Base-by-base conservation (phyloP, 2,888 invertebrate genomes). In the Cheilosia vernalis region DNA sequence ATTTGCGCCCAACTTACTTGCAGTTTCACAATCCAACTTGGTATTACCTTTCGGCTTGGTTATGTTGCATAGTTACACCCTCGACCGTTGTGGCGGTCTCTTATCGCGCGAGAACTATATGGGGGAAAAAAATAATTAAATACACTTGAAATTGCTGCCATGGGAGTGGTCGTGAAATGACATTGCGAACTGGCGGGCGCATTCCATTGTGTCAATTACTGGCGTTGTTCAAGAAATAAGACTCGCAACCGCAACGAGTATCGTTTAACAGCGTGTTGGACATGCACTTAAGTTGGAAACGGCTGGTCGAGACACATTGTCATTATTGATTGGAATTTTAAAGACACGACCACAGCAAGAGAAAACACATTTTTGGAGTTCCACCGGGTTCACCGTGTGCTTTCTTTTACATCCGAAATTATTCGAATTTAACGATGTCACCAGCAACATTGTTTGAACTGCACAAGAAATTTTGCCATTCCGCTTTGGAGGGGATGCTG, bases 1-100 rank as follows among this genome's bases (percentile, higher is more conserved):
- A 80, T 47, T 47, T 53, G 37, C 51, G 21, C 60, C 60, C 51
- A 70, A 70, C 10, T 51, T 30, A 63, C 79, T 56, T 30, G 19
- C 15, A 64, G 78, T 82, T 78, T 78, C 82, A 78, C 79, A 83
- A 84, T 79, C 63, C 30, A 79, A 84, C 69, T 64, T 55, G 10
- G 19, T 51, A 69, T 84, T 79, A 79, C 63, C 55, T 42, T 53
- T 69, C n/a, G 53, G 19, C 7, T 51, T 19, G 51, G 24, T 58
- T 47, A 30, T 44, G 56, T 30, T 66, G 51, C 33, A n/a, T n/a
- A 40, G 82, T 27, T 66, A 66, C 78, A 78, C 78, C 73, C 73
- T 69, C 67, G 44, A 47, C 51, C 51, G 63, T 64, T 40, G 42
- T 55, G 56, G 69, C 37, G 55, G 9, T 40, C 53, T 55, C 47